Evolutionary conservation across 2,797 vertebrate genomes (phyloP), one percentile per base, ranked within the genome.

Genomic region (Carapus acus): DNA sequence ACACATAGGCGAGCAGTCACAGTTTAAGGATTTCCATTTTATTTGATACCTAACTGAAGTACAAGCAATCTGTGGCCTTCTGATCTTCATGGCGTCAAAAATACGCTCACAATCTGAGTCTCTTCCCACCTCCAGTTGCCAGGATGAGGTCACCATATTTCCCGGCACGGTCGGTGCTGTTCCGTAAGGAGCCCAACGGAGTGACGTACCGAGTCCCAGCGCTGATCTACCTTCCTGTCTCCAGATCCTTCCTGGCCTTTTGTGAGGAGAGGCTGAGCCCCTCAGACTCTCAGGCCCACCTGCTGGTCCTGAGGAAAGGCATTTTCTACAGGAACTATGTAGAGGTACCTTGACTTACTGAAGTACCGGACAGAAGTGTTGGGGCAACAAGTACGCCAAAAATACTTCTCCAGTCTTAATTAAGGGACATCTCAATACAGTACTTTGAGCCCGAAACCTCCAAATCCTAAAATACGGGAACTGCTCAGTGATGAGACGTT

Each of bases 151-250:
- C 66, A 0, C 82, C 82, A 1, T 89, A 87, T 65, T 87, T 88
- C 38, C 96, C 95, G 0, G 79, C 86, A 0, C 89, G 92, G 33
- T 91, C 90, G 0, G 89, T 93, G 54, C 90, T 98, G 6, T 98
- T 97, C 36, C 90, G 84, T 72, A 90, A 87, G 73, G 90, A 95
- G 58, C 62, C 87, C 3, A 93, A 76, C 0, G 96, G 93, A 0
- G 88, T 96, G 71, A 97, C 94, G 0, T 98, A 97, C 79, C 87
- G 94, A 0, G 89, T 98, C 14, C 96, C 96, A 0, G 94, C 93
- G 0, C 82, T 97, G 69, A 87, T 97, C 43, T 89, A 89, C 34
- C 71, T 97, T 70, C 77, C 87, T 8, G 81, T 78, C 0, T 84
- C 80, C 54, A 80, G 83, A 44, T 87, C 83, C 27, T 87, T 99